phyloP scores from a whole-genome alignment of 2,888 invertebrate genomes.

The Drosophila greeni region DNA sequence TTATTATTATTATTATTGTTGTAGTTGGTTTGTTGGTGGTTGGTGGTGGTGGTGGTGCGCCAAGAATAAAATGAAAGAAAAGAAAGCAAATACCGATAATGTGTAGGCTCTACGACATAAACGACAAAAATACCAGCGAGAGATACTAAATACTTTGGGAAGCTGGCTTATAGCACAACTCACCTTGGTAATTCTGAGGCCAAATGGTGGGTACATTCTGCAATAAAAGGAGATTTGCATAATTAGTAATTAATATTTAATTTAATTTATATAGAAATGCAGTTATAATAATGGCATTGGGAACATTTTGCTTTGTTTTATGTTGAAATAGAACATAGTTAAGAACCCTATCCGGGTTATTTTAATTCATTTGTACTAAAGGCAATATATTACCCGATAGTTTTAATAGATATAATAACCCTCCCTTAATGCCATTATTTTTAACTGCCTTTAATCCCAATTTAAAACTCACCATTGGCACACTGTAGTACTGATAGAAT shows the following conservation, averaged over 20 bases:
- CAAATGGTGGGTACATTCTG: constrained; percentile 80
- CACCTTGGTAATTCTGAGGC: constrained; percentile 80
- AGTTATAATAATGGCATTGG: constrained; percentile 4
- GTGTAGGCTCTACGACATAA: constrained; percentile 44
- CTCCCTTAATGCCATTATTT: constrained; percentile 10
- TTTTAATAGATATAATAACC: no score
- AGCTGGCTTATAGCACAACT: constrained; percentile 56
- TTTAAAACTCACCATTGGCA: constrained; percentile 78
- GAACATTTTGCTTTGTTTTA: no score
- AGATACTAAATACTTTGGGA: constrained; percentile 17
- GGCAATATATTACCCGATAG: no score
- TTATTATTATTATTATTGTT: constrained; percentile 27
- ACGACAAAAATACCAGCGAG: constrained; percentile 38
- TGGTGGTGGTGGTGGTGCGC: constrained; percentile 45
- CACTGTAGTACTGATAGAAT: constrained; percentile 80
- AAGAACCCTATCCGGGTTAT: no score
- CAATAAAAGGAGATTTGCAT: background rate
- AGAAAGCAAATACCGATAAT: constrained; percentile 56
- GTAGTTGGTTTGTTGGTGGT: constrained; percentile 37
- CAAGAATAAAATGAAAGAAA: constrained; percentile 50
- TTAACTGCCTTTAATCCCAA: background rate
- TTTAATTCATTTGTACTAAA: no score
- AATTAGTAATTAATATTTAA: constrained; percentile 17
- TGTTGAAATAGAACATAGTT: no score
- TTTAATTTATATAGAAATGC: background rate